A percentile compares a stretch with the other conserved stretches of the same genome.
Conservation (phyloP, 2,888 invertebrate species). For the Reticulitermes lucifugus region DNA sequence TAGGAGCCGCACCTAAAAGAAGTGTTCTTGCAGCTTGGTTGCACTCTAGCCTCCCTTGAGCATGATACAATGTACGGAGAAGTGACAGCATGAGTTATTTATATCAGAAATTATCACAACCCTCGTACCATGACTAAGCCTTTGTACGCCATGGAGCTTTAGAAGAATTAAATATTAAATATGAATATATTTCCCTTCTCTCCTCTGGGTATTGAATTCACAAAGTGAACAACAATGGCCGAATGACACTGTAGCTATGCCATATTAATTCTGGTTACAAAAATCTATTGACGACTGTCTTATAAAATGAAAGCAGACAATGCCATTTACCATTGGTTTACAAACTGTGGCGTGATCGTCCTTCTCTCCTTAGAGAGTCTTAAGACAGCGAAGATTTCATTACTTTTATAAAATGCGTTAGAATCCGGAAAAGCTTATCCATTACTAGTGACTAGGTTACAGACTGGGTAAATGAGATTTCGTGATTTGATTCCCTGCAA, state of each 20-base stretch:
- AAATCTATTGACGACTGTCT: background rate
- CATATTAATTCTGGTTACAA: background rate
- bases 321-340: no score
- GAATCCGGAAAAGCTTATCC: no score
- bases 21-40: conserved; percentile 8
- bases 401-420: no score
- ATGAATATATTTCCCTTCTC: background rate
- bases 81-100: conserved; percentile 9
- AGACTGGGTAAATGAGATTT: no score
- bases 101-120: conserved; percentile 25
- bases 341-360: no score
- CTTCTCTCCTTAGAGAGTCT: no score
- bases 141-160: background rate
- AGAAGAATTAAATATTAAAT: conserved; percentile 15
- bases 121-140: background rate
- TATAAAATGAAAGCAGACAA: background rate
- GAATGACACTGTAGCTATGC: background rate
- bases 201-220: background rate
- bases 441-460: no score
- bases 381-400: no score
- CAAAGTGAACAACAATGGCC: background rate
- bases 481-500: no score
- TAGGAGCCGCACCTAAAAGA: conserved; percentile 9
- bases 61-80: background rate
- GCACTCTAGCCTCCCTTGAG: background rate